Evolutionary conservation across 2,888 invertebrate species (phyloP), one percentile per base, ranked within the genome.

Genomic region (Tipula unca): DNA sequence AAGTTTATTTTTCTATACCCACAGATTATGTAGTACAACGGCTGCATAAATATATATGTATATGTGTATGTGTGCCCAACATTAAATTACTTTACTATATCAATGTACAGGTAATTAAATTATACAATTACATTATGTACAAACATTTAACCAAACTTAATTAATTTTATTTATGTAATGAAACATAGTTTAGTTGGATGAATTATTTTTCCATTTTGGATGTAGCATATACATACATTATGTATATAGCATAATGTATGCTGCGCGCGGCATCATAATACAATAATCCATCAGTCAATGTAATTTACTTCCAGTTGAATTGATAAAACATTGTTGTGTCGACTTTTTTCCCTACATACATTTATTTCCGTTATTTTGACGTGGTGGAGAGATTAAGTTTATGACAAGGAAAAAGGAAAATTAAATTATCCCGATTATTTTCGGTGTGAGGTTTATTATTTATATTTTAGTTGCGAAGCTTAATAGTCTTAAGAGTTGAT

Each of bases 231-330:
- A 4, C 35, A n/a, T n/a, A n/a, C n/a, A n/a, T 35, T 6, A 35
- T 35, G 8, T 13, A 39, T 39, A 39, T n/a, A 32, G 3, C 32
- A 48, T 25, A 69, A 69, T 25, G 48, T 32, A 48, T 69, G 69
- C 20, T 48, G 48, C 3, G 25, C 69, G 69, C 25, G 69, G 10
- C 25, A 69, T 69, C 69, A 69, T 69, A 69, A 69, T 69, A 69
- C 69, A 69, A 25, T 69, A 69, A 69, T 69, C 69, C 69, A 69
- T 69, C 69, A 69, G 69, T 69, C 69, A 69, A 69, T 69, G 69
- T 69, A 25, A 69, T 69, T 69, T 69, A 69, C 25, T 69, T 69
- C 69, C 69, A 69, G 69, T 69, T 69, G 69, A 69, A 25, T 69
- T 69, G 13, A 25, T n/a, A n/a, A 25, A 69, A 25, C 25, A 10